phyloP scores from a whole-genome alignment of 2,888 invertebrate genomes.

The Laspeyria flexula region DNA sequence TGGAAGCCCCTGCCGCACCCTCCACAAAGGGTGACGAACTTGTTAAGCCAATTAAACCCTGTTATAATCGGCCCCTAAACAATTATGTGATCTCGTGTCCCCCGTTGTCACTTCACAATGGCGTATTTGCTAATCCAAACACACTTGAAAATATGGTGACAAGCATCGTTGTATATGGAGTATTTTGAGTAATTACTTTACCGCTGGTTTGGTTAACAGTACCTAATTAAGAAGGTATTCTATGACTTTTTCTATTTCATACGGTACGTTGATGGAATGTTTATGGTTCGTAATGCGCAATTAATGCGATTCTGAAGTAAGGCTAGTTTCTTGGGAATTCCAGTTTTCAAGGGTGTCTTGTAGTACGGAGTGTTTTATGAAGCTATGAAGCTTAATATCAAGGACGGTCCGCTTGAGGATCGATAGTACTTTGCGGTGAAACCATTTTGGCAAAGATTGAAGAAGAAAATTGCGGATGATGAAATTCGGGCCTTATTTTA shows the following conservation, averaged over 20 bases:
- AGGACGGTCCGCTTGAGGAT: slow-evolving; percentile 19
- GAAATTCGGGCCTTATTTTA: not conserved
- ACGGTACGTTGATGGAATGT: slow-evolving; percentile 17
- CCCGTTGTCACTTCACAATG: slow-evolving; percentile 68
- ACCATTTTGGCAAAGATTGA: not conserved
- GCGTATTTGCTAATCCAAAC: slow-evolving; percentile 61
- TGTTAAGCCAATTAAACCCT: slow-evolving; percentile 79
- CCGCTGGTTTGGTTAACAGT: slow-evolving; percentile 8
- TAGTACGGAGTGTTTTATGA: slow-evolving; percentile 32
- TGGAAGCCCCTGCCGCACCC: slow-evolving; percentile 56
- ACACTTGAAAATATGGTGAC: slow-evolving; percentile 50
- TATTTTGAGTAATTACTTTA: slow-evolving; percentile 44
- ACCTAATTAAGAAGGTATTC: slow-evolving; percentile 30
- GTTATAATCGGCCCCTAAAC: slow-evolving; percentile 76
- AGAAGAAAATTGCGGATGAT: not conserved
- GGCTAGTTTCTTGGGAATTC: slow-evolving; percentile 11
- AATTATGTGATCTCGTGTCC: slow-evolving; percentile 73
- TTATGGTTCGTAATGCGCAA: slow-evolving; percentile 13
- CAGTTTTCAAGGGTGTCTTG: slow-evolving; percentile 25
- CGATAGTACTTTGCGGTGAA: slow-evolving; percentile 12
- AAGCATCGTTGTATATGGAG: slow-evolving; percentile 40
- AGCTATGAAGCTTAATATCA: slow-evolving; percentile 36
- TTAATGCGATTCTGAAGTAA: slow-evolving; percentile 14
- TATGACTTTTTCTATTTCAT: slow-evolving; percentile 11
- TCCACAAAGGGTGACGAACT: slow-evolving; percentile 68